phyloP scores from a whole-genome alignment of 2,888 invertebrate species.

The Synergus gifuensis region DNA sequence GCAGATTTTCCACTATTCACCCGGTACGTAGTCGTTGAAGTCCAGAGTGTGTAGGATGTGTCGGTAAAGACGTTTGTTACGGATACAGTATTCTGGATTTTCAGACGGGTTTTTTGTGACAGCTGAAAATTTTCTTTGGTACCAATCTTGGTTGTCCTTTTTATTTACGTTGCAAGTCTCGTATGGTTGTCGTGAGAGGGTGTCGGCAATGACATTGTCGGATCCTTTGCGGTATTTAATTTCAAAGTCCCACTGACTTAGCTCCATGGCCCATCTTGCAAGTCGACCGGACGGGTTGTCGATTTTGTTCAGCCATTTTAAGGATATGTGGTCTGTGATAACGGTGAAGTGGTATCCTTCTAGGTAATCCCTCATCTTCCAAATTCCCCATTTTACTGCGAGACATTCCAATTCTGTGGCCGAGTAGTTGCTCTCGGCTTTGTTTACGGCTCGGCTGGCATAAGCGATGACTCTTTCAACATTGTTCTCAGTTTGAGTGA shows the following conservation, averaged over 20 bases:
- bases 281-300: conserved; percentile 54
- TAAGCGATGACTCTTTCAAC: too few species aligned
- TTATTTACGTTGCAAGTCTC: too few species aligned
- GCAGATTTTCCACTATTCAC: conserved; percentile 50
- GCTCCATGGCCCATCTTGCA: conserved; percentile 50
- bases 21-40: not conserved
- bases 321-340: not conserved
- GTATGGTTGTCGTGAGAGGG: too few species aligned
- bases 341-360: conserved; percentile 44
- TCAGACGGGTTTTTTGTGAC: too few species aligned
- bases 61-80: too few species aligned
- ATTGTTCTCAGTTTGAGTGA: too few species aligned
- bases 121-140: too few species aligned
- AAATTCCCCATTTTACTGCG: conserved; percentile 53
- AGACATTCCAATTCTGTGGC: conserved; percentile 56
- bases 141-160: too few species aligned
- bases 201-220: too few species aligned
- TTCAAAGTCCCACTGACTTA: not conserved
- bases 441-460: too few species aligned
- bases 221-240: not conserved
- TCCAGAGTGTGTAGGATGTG: conserved; percentile 41
- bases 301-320: conserved; percentile 54
- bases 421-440: conserved; percentile 46
- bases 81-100: too few species aligned
- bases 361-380: conserved; percentile 55